Conservation (phyloP, 2,888 invertebrate genomes). For the Caenorhabditis uteleia region DNA sequence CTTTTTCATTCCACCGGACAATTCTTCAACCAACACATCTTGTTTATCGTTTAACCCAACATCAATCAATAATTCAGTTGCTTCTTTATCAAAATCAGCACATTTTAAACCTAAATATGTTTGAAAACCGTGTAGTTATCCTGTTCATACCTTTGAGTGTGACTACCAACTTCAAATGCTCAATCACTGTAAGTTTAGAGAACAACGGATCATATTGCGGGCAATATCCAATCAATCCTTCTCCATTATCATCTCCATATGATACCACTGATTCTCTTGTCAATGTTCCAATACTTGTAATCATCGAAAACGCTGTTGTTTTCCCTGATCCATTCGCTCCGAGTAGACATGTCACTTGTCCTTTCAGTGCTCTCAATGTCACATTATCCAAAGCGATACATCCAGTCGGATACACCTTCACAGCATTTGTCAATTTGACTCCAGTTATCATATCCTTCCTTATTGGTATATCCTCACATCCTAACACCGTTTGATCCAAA, state of each 20-base stretch:
- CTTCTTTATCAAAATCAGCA: no score
- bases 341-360: slow-evolving; percentile 53
- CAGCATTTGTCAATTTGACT: slow-evolving; percentile 6
- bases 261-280: neutral
- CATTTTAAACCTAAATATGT: no score
- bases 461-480: no score
- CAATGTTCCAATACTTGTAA: no score
- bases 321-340: slow-evolving; percentile 60
- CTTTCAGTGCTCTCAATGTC: neutral
- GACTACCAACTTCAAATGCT: slow-evolving; percentile 50
- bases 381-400: neutral
- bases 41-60: slow-evolving; percentile 9
- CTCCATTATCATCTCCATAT: no score
- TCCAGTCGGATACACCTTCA: no score
- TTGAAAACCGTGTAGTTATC: no score
- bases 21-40: no score
- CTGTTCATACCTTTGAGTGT: slow-evolving; percentile 17
- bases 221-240: slow-evolving; percentile 7
- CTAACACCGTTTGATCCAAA: no score
- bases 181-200: slow-evolving; percentile 51
- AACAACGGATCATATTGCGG: slow-evolving; percentile 58
- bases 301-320: slow-evolving; percentile 19
- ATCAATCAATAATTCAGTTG: no score
- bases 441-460: slow-evolving; percentile 10
- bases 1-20: slow-evolving; percentile 67